These are phyloP conservation scores for Embiotoca jacksoni DNA, from an alignment of 2,113 vertebrate species.

Conservation along the genomic window DNA sequence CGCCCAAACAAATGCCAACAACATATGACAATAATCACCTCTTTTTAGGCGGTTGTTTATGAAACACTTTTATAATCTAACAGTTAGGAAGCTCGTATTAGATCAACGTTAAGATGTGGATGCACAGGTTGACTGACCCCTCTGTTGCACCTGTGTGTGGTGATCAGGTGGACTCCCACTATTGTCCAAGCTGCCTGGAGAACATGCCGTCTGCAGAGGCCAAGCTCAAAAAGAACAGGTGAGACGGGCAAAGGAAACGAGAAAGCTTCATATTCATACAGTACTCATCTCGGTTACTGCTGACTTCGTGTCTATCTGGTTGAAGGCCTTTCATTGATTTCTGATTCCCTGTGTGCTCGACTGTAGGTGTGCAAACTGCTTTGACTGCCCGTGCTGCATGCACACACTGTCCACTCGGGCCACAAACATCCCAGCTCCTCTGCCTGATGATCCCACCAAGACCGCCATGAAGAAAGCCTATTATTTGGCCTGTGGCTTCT, in stretches of 20 bases:
- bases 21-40: too few species aligned
- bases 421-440: conserved; percentile 94
- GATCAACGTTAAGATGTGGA: not conserved
- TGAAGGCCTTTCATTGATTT: not conserved
- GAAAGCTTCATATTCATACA: not conserved
- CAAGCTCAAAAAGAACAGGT: conserved; percentile 99
- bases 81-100: not conserved
- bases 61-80: not conserved
- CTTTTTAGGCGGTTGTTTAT: not conserved
- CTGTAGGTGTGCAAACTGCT: conserved; percentile 96
- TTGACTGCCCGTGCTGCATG: conserved; percentile 99
- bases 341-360: not conserved
- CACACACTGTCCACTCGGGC: conserved; percentile 97
- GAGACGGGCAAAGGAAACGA: not conserved
- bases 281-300: not conserved
- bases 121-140: not conserved
- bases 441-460: conserved; percentile 96
- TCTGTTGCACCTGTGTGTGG: not conserved
- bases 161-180: conserved; percentile 96
- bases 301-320: not conserved
- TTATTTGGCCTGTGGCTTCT: conserved; percentile 98
- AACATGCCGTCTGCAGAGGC: conserved; percentile 99
- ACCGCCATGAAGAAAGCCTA: conserved; percentile 99
- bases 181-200: conserved; percentile 98
- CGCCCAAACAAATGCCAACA: not conserved